Evolutionary conservation across 2,888 invertebrate genomes (phyloP).

Genomic region (Athripsodes cinereus): DNA sequence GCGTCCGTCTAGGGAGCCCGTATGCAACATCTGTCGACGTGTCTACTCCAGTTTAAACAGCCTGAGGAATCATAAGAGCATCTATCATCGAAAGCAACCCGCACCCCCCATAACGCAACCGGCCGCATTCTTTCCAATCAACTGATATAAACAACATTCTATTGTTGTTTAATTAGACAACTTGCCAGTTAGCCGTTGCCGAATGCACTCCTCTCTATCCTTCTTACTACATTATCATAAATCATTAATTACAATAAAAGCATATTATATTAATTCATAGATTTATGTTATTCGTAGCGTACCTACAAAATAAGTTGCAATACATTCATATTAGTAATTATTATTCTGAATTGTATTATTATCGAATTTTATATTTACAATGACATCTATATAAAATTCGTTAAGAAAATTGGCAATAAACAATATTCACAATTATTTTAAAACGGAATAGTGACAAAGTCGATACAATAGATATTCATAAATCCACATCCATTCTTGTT

Average conservation of each 20-base stretch:
- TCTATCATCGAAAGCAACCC: conserved; percentile 84
- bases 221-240: neutral
- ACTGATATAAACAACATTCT: conserved; percentile 18
- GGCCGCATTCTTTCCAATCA: conserved; percentile 30
- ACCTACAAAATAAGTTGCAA: too few species aligned
- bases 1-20: conserved; percentile 83
- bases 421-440: too few species aligned
- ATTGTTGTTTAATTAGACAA: neutral
- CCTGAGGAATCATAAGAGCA: conserved; percentile 87
- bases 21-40: conserved; percentile 88
- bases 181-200: neutral
- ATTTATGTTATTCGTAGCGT: too few species aligned
- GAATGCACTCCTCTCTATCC: neutral
- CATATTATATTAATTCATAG: too few species aligned
- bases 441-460: too few species aligned
- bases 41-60: conserved; percentile 89
- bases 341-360: too few species aligned
- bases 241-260: neutral
- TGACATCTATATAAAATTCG: too few species aligned
- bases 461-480: too few species aligned
- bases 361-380: too few species aligned
- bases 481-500: too few species aligned
- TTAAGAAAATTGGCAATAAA: too few species aligned
- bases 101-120: conserved; percentile 42
- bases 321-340: too few species aligned